A percentile compares a stretch with the other conserved stretches of the same genome.
Evolutionary conservation across 2,113 vertebrate species (phyloP).

Genomic region (Indicator indicator): DNA sequence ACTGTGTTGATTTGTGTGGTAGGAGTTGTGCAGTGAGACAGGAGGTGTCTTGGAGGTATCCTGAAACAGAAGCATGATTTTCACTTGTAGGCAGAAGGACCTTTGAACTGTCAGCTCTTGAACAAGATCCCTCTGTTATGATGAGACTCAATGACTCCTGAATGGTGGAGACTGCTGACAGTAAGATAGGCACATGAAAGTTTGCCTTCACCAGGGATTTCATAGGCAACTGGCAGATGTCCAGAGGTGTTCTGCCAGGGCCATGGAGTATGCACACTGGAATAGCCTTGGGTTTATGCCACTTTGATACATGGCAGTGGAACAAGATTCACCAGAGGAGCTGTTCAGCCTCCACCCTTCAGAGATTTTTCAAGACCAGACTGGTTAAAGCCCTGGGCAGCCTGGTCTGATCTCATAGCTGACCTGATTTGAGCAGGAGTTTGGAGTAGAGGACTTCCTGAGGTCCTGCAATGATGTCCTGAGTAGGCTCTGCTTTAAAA

Average conservation of each 20-base stretch:
- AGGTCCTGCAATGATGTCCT: background rate
- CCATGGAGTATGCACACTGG: background rate
- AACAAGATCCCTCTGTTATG: fast-evolving
- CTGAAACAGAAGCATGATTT: background rate
- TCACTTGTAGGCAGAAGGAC: background rate
- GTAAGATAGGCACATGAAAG: background rate
- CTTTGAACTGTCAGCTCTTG: background rate
- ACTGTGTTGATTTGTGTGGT: background rate
- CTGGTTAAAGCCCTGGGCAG: background rate
- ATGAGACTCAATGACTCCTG: background rate
- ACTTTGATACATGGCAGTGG: fast-evolving
- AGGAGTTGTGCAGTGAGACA: background rate
- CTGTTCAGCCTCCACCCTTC: background rate
- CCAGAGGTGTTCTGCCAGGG: background rate
- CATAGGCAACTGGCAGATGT: background rate
- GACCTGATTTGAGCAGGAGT: background rate
- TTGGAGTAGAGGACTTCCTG: background rate
- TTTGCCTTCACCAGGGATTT: background rate
- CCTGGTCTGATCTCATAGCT: background rate
- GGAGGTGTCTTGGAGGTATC: background rate
- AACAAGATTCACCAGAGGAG: background rate
- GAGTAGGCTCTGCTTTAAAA: background rate
- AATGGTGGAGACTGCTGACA: background rate
- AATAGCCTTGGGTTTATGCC: background rate
- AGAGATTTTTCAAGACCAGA: background rate